Evolutionary conservation across 1,140 invertebrate genomes (phyloP).

Genomic region (Drosophila malerkotliana): DNA sequence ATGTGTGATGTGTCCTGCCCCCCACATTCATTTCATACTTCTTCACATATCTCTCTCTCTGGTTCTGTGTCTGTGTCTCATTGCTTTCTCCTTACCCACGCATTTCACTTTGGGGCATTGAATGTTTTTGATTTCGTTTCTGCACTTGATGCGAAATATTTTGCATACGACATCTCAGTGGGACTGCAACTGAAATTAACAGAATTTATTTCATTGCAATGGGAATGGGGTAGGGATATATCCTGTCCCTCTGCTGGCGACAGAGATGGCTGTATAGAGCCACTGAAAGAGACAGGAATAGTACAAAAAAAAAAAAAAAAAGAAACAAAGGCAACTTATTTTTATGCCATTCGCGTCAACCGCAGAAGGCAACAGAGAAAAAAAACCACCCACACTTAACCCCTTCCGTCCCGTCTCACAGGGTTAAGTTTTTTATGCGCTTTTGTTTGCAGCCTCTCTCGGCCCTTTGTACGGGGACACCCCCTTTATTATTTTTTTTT

Average conservation of each 20-base stretch:
- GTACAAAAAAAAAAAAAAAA: slow-evolving; percentile 7
- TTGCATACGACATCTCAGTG: slow-evolving; percentile 43
- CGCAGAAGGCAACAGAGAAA: slow-evolving; percentile 46
- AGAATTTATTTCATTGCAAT: slow-evolving; percentile 76
- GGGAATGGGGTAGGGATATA: slow-evolving; percentile 2
- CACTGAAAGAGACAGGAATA: background rate
- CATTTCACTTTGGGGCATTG: background rate
- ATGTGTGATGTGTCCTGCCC: no score
- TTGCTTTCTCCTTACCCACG: background rate
- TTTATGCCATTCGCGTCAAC: slow-evolving; percentile 74
- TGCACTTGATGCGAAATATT: slow-evolving; percentile 55
- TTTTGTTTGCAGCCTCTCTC: slow-evolving; percentile 71
- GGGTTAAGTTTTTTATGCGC: slow-evolving; percentile 77
- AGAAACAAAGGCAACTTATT: slow-evolving; percentile 77
- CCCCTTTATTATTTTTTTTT: slow-evolving; percentile 6
- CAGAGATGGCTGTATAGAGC: background rate
- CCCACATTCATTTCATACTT: background rate
- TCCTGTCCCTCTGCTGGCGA: background rate
- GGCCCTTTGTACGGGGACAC: background rate
- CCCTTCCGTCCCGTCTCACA: slow-evolving; percentile 18
- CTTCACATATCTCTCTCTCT: background rate
- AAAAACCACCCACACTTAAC: slow-evolving; percentile 4
- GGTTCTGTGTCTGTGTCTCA: background rate
- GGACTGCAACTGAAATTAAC: slow-evolving; percentile 75
- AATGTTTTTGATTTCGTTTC: slow-evolving; percentile 55